Evolutionary conservation across 2,113 vertebrate genomes (phyloP), one percentile per base, ranked within the genome.

Genomic region (Toxotes chatareus): DNA sequence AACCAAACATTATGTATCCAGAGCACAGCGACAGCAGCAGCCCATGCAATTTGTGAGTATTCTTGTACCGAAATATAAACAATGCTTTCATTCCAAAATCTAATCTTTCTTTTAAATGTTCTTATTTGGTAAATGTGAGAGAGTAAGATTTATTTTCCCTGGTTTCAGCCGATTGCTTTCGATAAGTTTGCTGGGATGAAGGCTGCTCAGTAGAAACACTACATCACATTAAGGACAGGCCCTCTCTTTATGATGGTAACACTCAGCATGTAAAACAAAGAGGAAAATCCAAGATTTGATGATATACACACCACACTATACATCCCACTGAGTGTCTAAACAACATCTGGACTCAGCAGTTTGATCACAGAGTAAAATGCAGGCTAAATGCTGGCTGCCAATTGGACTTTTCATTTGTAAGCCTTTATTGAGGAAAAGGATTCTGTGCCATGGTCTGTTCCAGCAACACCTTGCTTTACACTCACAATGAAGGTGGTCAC

Each of bases 291-390:
- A 51, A 46, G 9, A n/a, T 40, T 46, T 62, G 70, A 59, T 70
- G 44, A 49, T 32, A 53, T 0, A 51, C 67, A 60, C 60, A 38
- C 55, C 61, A 36, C 21, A 34, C 42, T 44, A 14, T 16, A 31
- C 76, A 81, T 68, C 53, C 19, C 61, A 65, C 5, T 14, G 44
- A 42, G 63, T 46, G 42, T 31, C 23, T 13, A 10, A 79, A 32
- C 71, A 63, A 79, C 88, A 89, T 84, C 85, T 87, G 72, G 75
- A 80, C 12, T 19, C 56, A 42, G 0, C 0, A 16, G 65, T 5
- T 19, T 31, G 62, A 89, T 84, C 70, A 78, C 79, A 86, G 31
- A 73, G 64, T 27, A 9, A 47, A 8, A n/a, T 21, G 46, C 62
- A 56, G 68, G 68, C 40, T 80, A 44, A 80, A 76, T 66, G 40